phyloP scores from a whole-genome alignment of 2,888 invertebrate genomes.

The Aphrophora alni region DNA sequence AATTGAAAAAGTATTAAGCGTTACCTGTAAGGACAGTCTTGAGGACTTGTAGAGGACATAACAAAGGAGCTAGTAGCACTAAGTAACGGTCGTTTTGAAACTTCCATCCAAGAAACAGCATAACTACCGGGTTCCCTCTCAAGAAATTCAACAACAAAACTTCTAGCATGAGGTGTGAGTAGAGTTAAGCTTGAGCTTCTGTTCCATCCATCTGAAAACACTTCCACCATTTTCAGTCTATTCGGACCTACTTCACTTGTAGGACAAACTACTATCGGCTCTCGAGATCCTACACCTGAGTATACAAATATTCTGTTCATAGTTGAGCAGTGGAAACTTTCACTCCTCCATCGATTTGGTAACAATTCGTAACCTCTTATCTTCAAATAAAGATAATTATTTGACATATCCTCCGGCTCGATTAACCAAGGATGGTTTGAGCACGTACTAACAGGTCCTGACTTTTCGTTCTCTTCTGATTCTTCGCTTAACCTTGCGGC shows the following conservation, averaged over 20 bases:
- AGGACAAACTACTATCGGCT: slow-evolving; percentile 72
- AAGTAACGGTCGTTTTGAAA: slow-evolving; percentile 62
- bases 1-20: too few relatives aligned
- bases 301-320: slow-evolving; percentile 76
- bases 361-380: slow-evolving; percentile 66
- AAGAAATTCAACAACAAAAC: slow-evolving; percentile 77
- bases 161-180: slow-evolving; percentile 60
- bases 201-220: slow-evolving; percentile 76
- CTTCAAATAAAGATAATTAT: slow-evolving; percentile 74
- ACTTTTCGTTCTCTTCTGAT: slow-evolving; percentile 13
- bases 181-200: slow-evolving; percentile 53
- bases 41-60: slow-evolving; percentile 59
- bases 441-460: slow-evolving; percentile 63
- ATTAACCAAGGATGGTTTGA: slow-evolving; percentile 80
- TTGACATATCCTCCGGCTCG: slow-evolving; percentile 73
- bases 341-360: slow-evolving; percentile 44
- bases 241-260: slow-evolving; percentile 56
- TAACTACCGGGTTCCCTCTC: slow-evolving; percentile 77
- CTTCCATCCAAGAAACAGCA: slow-evolving; percentile 79
- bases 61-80: slow-evolving; percentile 59
- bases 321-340: slow-evolving; percentile 64
- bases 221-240: slow-evolving; percentile 61
- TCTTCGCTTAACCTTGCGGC: slow-evolving; percentile 42
- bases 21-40: slow-evolving; percentile 76
- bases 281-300: slow-evolving; percentile 69